phyloP scores from a whole-genome alignment of 92 coral and sea anemone genomes.

The Parazoanthus swiftii region DNA sequence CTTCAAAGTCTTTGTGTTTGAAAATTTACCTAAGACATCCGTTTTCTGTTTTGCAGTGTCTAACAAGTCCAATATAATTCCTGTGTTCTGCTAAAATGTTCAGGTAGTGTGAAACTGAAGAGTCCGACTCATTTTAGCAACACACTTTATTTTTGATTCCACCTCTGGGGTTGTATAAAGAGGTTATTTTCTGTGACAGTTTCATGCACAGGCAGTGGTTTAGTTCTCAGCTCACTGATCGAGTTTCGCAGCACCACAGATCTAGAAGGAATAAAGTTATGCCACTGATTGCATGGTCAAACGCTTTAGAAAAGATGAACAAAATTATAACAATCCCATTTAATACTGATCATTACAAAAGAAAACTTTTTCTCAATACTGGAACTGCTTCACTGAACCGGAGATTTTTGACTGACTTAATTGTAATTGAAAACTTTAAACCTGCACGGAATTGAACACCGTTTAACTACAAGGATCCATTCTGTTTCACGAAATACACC shows the following conservation, averaged over 20 bases:
- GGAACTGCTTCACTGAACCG: neutral
- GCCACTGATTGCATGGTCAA: neutral
- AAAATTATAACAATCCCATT: neutral
- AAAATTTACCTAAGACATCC: too few species aligned
- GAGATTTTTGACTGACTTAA: neutral
- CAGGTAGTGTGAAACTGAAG: neutral
- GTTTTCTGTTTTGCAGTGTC: neutral
- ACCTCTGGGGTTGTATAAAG: neutral
- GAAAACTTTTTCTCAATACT: neutral
- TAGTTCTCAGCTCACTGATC: too few species aligned
- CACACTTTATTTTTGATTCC: neutral
- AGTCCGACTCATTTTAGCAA: neutral
- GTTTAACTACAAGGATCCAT: neutral
- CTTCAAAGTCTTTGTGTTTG: too few species aligned
- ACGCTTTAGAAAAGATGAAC: too few species aligned
- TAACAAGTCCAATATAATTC: neutral
- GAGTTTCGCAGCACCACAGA: too few species aligned
- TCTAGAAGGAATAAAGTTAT: too few species aligned
- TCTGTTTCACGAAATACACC: too few species aligned
- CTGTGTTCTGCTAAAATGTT: neutral
- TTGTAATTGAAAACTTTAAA: too few species aligned
- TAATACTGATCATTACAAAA: too few species aligned
- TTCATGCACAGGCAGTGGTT: neutral
- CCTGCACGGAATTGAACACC: neutral
- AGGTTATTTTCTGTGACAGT: neutral